Conservation (phyloP, 2,113 vertebrate species). For the Chloropsis hardwickii region DNA sequence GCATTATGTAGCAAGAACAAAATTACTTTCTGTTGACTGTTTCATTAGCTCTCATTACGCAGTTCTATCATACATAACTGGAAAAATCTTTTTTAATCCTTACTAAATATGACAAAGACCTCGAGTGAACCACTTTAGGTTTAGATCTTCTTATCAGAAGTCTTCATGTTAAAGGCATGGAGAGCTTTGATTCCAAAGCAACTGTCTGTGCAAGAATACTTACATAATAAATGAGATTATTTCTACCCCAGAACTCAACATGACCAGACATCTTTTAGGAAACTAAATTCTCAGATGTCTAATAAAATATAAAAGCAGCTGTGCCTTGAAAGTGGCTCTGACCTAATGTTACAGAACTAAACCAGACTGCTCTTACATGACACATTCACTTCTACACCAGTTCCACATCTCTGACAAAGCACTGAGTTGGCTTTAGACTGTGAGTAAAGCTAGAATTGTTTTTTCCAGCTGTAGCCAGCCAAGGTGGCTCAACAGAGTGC, state of each 20-base stretch:
- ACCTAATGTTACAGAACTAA: neutral
- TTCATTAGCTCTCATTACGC: neutral
- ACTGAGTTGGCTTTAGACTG: neutral
- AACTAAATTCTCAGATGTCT: neutral
- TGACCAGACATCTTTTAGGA: neutral
- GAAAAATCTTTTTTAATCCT: conserved; percentile 4
- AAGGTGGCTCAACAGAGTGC: neutral
- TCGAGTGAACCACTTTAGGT: neutral
- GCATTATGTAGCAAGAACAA: neutral
- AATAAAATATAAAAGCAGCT: neutral
- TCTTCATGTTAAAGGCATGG: neutral
- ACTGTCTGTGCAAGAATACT: neutral
- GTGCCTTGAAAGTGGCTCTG: neutral
- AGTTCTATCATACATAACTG: neutral
- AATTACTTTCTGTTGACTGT: neutral
- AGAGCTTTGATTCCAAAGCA: neutral
- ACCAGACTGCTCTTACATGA: neutral
- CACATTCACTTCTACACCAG: neutral
- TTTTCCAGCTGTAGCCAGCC: neutral
- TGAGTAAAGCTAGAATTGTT: neutral
- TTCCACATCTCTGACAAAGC: neutral
- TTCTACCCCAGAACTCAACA: neutral
- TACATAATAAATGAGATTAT: neutral
- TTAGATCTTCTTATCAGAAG: neutral
- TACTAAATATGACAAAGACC: neutral